These are phyloP conservation scores for Hedychridium roseum DNA, from an alignment of 2,888 invertebrate genomes.

Conservation along the genomic window DNA sequence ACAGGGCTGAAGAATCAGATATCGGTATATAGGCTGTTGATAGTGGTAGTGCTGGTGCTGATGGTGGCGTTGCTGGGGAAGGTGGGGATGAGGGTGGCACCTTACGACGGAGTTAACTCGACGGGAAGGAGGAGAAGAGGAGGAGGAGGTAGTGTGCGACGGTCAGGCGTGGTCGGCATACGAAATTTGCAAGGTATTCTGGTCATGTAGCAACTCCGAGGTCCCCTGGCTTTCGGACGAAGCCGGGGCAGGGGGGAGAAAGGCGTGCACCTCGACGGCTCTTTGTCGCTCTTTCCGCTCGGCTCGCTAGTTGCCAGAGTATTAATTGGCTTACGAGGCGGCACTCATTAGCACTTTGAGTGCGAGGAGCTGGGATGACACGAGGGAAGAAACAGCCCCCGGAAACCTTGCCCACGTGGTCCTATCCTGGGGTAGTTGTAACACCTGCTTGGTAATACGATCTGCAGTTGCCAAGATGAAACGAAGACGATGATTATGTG, in stretches of 20 bases:
- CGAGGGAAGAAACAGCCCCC: slow-evolving; percentile 37
- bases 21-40: too few species aligned
- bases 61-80: too few species aligned
- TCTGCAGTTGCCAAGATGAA: too few species aligned
- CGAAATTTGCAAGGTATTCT: slow-evolving; percentile 61
- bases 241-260: slow-evolving; percentile 1
- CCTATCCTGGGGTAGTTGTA: too few species aligned
- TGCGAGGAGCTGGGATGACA: slow-evolving; percentile 46
- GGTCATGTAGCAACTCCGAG: slow-evolving; percentile 59
- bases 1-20: too few species aligned
- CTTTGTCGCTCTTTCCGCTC: slow-evolving; percentile 5
- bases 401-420: slow-evolving; percentile 39
- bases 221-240: slow-evolving; percentile 36
- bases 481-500: too few species aligned
- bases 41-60: too few species aligned
- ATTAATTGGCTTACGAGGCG: slow-evolving; percentile 65
- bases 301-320: slow-evolving; percentile 39
- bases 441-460: too few species aligned
- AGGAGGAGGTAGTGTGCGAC: slow-evolving; percentile 42
- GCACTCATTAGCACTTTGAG: slow-evolving; percentile 64
- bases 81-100: too few species aligned
- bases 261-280: background rate
- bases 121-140: slow-evolving; percentile 42
- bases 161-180: slow-evolving; percentile 62
- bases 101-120: slow-evolving; percentile 50